Evolutionary conservation across 2,888 invertebrate species (phyloP).

Genomic region (Troilus luridus): DNA sequence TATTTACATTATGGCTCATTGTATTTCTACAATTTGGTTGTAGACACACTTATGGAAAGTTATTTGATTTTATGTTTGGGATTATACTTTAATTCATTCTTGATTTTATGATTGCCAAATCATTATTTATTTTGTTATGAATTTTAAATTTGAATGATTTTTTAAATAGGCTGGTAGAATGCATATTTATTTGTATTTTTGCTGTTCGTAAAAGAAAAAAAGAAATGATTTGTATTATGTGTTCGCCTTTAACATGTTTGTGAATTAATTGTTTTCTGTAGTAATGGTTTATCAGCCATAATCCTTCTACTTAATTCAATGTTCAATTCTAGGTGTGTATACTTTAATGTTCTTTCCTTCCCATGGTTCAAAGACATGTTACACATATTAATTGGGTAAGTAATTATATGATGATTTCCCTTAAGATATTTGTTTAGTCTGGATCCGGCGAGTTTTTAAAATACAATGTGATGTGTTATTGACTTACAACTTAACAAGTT

Average conservation of each 20-base stretch:
- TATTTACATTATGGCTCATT: not conserved
- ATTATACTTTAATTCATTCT: not conserved
- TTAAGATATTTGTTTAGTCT: not conserved
- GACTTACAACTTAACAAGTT: not conserved
- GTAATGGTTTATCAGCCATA: not conserved
- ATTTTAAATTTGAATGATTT: not conserved
- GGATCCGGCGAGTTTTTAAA: not conserved
- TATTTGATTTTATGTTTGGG: not conserved
- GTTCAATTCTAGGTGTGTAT: not conserved
- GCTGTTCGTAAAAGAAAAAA: not conserved
- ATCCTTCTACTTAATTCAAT: not conserved
- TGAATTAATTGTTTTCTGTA: not conserved
- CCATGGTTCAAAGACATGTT: not conserved
- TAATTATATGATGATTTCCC: not conserved
- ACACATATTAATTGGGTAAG: not conserved
- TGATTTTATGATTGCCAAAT: not conserved
- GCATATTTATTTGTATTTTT: not conserved
- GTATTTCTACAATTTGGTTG: too few relatives aligned
- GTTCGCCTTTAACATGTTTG: not conserved
- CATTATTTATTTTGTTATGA: not conserved
- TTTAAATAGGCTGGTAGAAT: not conserved
- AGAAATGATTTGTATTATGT: not conserved
- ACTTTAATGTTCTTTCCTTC: not conserved
- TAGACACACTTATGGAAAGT: too few relatives aligned
- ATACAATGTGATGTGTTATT: not conserved